phyloP scores from a whole-genome alignment of 2,797 vertebrate species.

The Schizothorax lantsangensis region DNA sequence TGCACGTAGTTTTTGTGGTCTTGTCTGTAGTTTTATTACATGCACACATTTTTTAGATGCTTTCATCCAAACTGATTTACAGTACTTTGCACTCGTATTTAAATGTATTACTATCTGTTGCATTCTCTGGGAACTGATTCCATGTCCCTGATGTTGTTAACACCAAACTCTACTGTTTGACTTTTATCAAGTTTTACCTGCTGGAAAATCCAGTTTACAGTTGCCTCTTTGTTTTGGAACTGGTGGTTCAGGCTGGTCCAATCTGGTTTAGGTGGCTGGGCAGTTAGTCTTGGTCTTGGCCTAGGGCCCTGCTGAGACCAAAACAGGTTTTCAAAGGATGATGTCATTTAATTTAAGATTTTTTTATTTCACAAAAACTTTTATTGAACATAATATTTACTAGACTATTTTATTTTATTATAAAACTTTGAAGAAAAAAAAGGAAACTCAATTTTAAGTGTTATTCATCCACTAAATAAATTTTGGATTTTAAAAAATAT shows the following conservation, averaged over 20 bases:
- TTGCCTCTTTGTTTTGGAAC: conserved; percentile 6
- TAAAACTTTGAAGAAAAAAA: neutral
- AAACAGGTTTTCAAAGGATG: neutral
- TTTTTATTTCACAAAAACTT: neutral
- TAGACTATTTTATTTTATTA: neutral
- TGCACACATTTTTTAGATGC: too few relatives aligned
- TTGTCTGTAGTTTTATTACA: neutral
- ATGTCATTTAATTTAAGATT: neutral
- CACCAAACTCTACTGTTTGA: neutral
- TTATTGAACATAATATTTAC: neutral
- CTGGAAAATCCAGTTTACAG: neutral
- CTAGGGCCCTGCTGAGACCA: neutral
- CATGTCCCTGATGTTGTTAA: neutral
- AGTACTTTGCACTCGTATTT: neutral
- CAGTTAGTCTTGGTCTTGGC: neutral
- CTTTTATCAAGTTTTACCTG: neutral
- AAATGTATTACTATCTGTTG: neutral
- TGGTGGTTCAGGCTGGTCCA: neutral
- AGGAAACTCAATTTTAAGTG: neutral
- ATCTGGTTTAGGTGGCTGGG: neutral
- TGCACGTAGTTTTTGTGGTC: neutral
- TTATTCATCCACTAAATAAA: neutral
- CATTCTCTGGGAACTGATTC: neutral
- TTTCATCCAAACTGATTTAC: neutral
- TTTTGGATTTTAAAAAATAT: neutral